Base-by-base conservation (phyloP, 1,140 invertebrate species). In the Neuroterus valhalla region DNA sequence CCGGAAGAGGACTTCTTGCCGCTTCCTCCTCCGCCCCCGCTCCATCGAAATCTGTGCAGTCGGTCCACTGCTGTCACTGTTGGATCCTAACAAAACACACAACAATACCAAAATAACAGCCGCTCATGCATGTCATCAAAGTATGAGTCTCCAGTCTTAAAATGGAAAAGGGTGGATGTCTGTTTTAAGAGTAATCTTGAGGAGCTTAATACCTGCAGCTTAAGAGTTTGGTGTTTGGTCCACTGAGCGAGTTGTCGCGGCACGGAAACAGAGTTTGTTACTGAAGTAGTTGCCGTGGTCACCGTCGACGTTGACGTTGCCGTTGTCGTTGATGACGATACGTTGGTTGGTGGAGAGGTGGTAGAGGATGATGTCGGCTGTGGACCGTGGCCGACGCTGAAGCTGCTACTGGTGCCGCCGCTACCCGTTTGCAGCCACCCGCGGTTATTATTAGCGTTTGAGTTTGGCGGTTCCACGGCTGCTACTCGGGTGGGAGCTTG, bases 41-140 rank as follows among this genome's bases (percentile, higher is more conserved):
- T 94, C 91, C 94, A 94, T 86, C 94, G 93, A 85, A 94, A 93
- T 87, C 92, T 94, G 84, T 94, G 94, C 86, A 95, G 91, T 75
- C 94, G 94, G 90, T 95, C 94, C 94, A 95, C 93, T 85, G 93
- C 87, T 89, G 85, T 85, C 86, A 84, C 85, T 73, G 85, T 82
- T 84, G 85, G 87, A 77, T 91, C 87, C 86, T 89, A 62, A 38
- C 31, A 38, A 38, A 38, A 38, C 31, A 50, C 17, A 50, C 10
- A 14, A 66, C 26, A 66, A 21, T 26, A 66, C 14, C 31, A 38
- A 38, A 38, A 38, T 31, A 62, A 62, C 55, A 62, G 26, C 31
- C 15, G 21, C 23, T 62, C 55, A 48, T 3, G 17, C 15, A 48
- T 48, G 3, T 48, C 17, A 4, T 17, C 21, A 52, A 52, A 1